Evolutionary conservation across 2,888 invertebrate genomes (phyloP).

Genomic region (Smittia aterrima): DNA sequence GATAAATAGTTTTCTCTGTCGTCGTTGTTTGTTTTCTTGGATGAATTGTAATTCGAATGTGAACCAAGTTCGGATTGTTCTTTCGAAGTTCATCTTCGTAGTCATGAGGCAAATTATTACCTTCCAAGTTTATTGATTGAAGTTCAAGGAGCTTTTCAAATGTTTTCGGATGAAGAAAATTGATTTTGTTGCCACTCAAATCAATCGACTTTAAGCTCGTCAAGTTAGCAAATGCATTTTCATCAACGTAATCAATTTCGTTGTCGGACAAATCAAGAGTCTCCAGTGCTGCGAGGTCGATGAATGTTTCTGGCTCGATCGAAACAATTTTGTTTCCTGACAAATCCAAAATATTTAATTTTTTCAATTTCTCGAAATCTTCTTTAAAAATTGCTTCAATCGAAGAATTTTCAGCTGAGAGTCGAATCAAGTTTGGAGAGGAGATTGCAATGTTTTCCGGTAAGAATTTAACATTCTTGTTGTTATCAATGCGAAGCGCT

Average conservation of each 20-base stretch:
- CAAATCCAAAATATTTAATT: constrained; percentile 42
- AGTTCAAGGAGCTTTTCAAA: constrained; percentile 35
- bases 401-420: constrained; percentile 17
- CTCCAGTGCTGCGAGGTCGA: constrained; percentile 42
- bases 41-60: not conserved
- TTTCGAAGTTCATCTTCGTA: not conserved
- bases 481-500: constrained; percentile 15
- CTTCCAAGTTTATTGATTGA: constrained; percentile 27
- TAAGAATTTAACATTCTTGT: constrained; percentile 22
- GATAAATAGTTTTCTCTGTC: not conserved
- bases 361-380: constrained; percentile 38
- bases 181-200: constrained; percentile 43
- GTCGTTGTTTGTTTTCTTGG: not conserved
- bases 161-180: constrained; percentile 42
- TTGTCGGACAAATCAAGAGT: constrained; percentile 43
- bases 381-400: constrained; percentile 12
- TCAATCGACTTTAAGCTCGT: constrained; percentile 42
- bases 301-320: constrained; percentile 43
- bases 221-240: constrained; percentile 42
- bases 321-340: constrained; percentile 42
- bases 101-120: constrained; percentile 36
- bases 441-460: constrained; percentile 12
- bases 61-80: not conserved
- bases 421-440: constrained; percentile 7
- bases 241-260: constrained; percentile 43